Evolutionary conservation across 2,888 invertebrate genomes (phyloP).

Genomic region (Allygus modestus): DNA sequence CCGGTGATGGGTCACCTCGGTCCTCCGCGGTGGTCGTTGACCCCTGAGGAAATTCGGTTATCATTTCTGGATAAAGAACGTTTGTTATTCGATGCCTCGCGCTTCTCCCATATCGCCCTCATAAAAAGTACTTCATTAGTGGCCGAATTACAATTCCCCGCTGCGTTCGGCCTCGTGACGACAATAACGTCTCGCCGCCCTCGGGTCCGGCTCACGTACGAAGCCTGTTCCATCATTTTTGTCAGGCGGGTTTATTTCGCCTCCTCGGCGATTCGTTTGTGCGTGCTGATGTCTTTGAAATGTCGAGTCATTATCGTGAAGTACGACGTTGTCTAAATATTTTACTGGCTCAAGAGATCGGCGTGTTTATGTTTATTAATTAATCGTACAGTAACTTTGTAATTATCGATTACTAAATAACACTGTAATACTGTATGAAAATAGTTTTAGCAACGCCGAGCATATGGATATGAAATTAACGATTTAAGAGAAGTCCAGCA

Average conservation of each 20-base stretch:
- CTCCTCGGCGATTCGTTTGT: constrained; percentile 33
- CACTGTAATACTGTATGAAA: too few relatives aligned
- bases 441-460: too few relatives aligned
- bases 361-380: not conserved
- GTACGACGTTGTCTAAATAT: not conserved
- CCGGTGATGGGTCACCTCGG: not conserved
- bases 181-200: constrained; percentile 2
- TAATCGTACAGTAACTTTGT: too few relatives aligned
- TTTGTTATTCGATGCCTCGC: constrained; percentile 46
- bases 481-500: too few relatives aligned
- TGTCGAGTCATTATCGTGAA: constrained; percentile 4
- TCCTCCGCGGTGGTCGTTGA: not conserved
- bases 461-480: too few relatives aligned
- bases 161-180: not conserved
- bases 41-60: constrained; percentile 48
- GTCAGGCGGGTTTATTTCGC: constrained; percentile 14
- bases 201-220: not conserved
- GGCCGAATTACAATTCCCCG: constrained; percentile 35
- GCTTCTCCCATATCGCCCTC: constrained; percentile 50
- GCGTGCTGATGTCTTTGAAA: constrained; percentile 11
- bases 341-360: not conserved
- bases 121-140: constrained; percentile 50
- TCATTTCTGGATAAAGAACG: constrained; percentile 43
- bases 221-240: constrained; percentile 22
- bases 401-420: too few relatives aligned